A percentile compares a stretch with the other conserved stretches of the same genome.
phyloP scores from a whole-genome alignment of 2,797 vertebrate genomes.

The Parauchenoglanis ngamensis region DNA sequence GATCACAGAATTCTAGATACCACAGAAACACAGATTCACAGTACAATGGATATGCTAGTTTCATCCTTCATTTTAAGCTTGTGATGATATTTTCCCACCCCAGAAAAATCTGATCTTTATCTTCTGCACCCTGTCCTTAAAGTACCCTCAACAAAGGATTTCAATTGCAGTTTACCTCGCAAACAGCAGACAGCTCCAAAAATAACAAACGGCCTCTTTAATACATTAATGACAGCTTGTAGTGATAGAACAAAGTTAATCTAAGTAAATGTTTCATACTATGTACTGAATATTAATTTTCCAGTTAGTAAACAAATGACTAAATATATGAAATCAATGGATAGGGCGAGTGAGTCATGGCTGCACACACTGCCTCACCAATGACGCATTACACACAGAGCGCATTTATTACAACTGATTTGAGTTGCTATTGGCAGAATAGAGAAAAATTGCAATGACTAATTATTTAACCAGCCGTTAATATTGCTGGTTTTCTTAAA shows the following conservation, averaged over 20 bases:
- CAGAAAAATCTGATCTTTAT: not conserved
- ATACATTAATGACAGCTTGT: not conserved
- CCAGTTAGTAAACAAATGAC: not conserved
- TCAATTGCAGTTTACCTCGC: not conserved
- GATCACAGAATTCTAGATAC: not conserved
- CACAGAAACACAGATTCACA: too few relatives aligned
- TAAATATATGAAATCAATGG: not conserved
- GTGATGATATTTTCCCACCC: not conserved
- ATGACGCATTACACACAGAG: not conserved
- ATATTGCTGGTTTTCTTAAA: not conserved
- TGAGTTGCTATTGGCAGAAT: not conserved
- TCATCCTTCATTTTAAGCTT: not conserved
- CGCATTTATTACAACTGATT: not conserved
- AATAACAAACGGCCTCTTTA: not conserved
- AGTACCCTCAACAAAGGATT: not conserved
- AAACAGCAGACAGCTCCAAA: not conserved
- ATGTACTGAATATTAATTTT: not conserved
- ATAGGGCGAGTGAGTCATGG: not conserved
- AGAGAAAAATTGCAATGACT: not conserved
- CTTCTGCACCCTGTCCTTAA: not conserved
- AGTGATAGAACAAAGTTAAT: not conserved
- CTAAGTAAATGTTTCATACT: not conserved
- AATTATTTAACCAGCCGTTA: not conserved
- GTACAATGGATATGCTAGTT: not conserved
- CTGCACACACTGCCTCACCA: not conserved